phyloP scores from a whole-genome alignment of 2,888 invertebrate species.

The Drosophila tripunctata region DNA sequence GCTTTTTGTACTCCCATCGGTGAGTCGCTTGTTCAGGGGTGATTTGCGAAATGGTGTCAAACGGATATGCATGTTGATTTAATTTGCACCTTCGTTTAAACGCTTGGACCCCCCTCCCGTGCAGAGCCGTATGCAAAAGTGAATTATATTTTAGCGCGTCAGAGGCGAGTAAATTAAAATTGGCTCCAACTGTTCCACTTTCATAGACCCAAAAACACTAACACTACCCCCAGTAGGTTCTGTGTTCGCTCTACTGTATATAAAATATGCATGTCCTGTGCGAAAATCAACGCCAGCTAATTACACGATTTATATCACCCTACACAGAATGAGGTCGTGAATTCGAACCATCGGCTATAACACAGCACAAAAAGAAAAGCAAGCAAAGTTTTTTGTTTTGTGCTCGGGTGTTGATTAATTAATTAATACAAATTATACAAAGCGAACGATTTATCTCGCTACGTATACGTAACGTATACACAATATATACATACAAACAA shows the following conservation, averaged over 20 bases:
- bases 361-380: background rate
- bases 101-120: conserved; percentile 52
- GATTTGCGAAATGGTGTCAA: conserved; percentile 78
- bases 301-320: conserved; percentile 72
- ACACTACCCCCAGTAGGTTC: background rate
- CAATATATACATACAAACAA: conserved; percentile 34
- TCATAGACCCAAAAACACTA: conserved; percentile 8
- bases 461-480: conserved; percentile 31
- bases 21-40: conserved; percentile 20
- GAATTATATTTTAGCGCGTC: conserved; percentile 66
- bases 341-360: conserved; percentile 1
- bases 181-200: conserved; percentile 55
- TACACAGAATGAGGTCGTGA: conserved; percentile 65
- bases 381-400: conserved; percentile 1
- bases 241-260: background rate
- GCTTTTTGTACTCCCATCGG: conserved; percentile 23
- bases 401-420: conserved; percentile 58
- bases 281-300: conserved; percentile 76
- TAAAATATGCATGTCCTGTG: conserved; percentile 71
- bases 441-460: conserved; percentile 56
- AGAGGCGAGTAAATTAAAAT: conserved; percentile 71
- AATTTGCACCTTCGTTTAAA: conserved; percentile 79
- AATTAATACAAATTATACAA: conserved; percentile 54
- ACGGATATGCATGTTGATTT: conserved; percentile 81
- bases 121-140: conserved; percentile 39